Base-by-base conservation (phyloP, 2,797 vertebrate genomes). In the Orestias chungarensis region DNA sequence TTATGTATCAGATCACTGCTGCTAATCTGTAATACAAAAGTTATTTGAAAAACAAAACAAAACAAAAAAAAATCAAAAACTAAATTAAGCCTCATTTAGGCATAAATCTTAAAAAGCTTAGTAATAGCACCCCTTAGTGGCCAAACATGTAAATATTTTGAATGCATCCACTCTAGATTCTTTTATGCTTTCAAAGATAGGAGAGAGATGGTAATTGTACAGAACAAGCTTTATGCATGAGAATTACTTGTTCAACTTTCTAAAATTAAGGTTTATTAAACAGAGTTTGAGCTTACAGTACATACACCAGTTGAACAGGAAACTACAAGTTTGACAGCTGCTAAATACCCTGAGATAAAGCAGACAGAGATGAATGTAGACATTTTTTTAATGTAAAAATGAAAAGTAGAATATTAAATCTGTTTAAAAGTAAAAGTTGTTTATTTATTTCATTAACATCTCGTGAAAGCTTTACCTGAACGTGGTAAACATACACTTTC, bases 1-100 rank as follows among this genome's bases (percentile, higher is more conserved):
- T 33, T 68, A n/a, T 8, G 6, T 17, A 15, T 46, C 46, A 62
- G 46, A n/a, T 23, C 54, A 40, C 57, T 68, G 70, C 70, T 64
- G 33, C 47, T 31, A 14, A 29, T 66, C 71, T 79, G 52, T 14
- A 59, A 70, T 2, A 46, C 23, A 54, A 20, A 52, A 17, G 17
- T 76, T 57, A 12, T 23, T 33, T 43, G 23, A 18, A 68, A 31
- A 44, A n/a, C 27, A 25, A 23, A n/a, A n/a, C n/a, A n/a, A n/a
- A n/a, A n/a, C n/a, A n/a, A n/a, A n/a, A n/a, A n/a, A n/a, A n/a
- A n/a, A n/a, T n/a, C n/a, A n/a, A n/a, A n/a, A n/a, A n/a, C n/a
- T n/a, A n/a, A n/a, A n/a, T n/a, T n/a, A n/a, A n/a, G n/a, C n/a
- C n/a, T n/a, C n/a, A n/a, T n/a, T n/a, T n/a, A n/a, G n/a, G n/a